These are phyloP conservation scores for Eulacestoma nigropectus DNA, from an alignment of 2,113 vertebrate species.

Conservation along the genomic window DNA sequence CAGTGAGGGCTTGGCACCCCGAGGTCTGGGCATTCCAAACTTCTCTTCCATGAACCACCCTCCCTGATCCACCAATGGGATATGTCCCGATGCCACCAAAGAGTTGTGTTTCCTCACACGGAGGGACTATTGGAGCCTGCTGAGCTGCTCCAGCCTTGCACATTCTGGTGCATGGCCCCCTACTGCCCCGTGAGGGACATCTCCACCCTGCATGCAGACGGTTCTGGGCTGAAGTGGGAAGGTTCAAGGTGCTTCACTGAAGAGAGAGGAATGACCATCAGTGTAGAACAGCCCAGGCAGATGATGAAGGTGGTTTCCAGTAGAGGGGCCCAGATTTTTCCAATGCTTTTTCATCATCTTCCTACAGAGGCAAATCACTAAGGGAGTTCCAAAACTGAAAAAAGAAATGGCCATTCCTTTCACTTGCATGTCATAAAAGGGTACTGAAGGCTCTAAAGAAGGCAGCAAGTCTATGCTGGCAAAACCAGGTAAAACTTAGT, in stretches of 20 bases:
- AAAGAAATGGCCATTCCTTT: neutral
- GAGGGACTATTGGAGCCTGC: neutral
- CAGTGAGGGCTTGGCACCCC: neutral
- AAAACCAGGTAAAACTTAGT: neutral
- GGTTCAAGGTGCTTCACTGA: neutral
- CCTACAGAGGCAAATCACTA: neutral
- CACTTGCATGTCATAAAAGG: neutral
- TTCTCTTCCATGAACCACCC: neutral
- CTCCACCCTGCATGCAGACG: accelerated
- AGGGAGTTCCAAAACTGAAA: neutral
- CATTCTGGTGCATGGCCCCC: neutral
- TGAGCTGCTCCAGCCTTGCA: neutral
- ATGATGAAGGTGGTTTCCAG: neutral
- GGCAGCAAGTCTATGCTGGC: neutral
- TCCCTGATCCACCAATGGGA: neutral
- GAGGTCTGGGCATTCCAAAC: neutral
- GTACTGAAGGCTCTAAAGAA: neutral
- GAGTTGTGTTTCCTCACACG: neutral
- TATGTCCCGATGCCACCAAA: neutral
- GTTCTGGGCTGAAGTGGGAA: neutral
- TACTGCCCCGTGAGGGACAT: neutral
- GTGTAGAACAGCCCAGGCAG: neutral
- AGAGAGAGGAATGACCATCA: neutral
- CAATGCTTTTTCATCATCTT: accelerated
- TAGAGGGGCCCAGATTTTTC: neutral